A percentile compares a stretch with the other conserved stretches of the same genome.
These are phyloP conservation scores for Conchocele bisecta DNA, from an alignment of 2,888 invertebrate genomes.

Conservation along the genomic window DNA sequence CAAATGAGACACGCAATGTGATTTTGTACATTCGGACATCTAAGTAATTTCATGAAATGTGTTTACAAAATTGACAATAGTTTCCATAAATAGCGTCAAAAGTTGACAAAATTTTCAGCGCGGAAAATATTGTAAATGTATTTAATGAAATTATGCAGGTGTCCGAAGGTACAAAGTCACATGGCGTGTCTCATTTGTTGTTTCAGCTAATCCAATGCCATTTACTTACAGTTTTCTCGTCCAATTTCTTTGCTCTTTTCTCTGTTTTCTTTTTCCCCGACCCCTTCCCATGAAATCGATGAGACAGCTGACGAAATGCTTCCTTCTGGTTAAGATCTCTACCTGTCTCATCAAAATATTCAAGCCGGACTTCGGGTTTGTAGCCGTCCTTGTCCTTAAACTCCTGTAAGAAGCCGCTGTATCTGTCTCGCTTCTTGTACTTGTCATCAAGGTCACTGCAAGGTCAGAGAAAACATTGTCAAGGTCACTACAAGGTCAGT, in stretches of 20 bases:
- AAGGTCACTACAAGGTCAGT: not conserved
- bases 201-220: too few relatives aligned
- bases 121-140: too few relatives aligned
- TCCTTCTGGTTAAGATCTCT: conserved; percentile 96
- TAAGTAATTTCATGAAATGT: too few relatives aligned
- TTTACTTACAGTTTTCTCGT: conserved; percentile 91
- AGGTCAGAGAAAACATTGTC: conserved; percentile 8
- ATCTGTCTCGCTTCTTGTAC: conserved; percentile 79
- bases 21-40: too few relatives aligned
- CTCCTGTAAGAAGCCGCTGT: conserved; percentile 91
- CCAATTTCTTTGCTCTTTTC: conserved; percentile 96
- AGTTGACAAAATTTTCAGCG: too few relatives aligned
- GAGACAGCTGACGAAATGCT: conserved; percentile 96
- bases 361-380: conserved; percentile 96
- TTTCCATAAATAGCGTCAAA: too few relatives aligned
- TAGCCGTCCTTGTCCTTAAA: conserved; percentile 96
- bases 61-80: too few relatives aligned
- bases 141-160: too few relatives aligned
- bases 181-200: too few relatives aligned
- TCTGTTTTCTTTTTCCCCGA: conserved; percentile 99
- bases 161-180: too few relatives aligned
- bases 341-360: conserved; percentile 98
- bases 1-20: too few relatives aligned
- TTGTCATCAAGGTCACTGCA: conserved; percentile 82
- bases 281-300: conserved; percentile 99